A percentile compares a stretch with the other conserved stretches of the same genome.
phyloP scores from a whole-genome alignment of 2,113 vertebrate species.

The Oxyura jamaicensis region DNA sequence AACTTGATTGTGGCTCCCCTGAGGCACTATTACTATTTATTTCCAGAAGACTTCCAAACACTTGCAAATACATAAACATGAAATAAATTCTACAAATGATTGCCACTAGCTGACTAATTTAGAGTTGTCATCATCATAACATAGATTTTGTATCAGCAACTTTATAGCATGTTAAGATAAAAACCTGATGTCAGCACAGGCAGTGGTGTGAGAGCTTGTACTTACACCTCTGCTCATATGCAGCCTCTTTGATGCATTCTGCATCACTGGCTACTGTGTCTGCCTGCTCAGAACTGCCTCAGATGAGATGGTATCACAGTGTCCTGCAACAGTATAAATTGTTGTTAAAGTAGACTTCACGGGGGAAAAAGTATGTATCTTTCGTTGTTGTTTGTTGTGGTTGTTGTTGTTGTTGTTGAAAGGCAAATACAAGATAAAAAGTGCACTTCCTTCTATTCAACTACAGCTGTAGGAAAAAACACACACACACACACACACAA shows the following conservation, averaged over 20 bases:
- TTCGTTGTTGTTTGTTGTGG: neutral
- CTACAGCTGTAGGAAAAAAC: neutral
- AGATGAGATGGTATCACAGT: neutral
- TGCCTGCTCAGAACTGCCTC: slow-evolving; percentile 2
- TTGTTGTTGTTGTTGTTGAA: neutral
- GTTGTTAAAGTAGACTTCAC: neutral
- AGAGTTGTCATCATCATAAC: neutral
- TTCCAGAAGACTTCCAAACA: neutral
- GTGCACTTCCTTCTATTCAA: slow-evolving; percentile 5
- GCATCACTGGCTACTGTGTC: neutral
- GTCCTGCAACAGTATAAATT: neutral
- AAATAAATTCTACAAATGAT: neutral
- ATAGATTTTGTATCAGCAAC: neutral
- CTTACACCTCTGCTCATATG: neutral
- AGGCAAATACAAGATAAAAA: slow-evolving; percentile 14
- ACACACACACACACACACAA: too few species aligned
- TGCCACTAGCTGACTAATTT: neutral
- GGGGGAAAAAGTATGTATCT: neutral
- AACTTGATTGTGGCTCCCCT: neutral
- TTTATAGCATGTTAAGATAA: neutral
- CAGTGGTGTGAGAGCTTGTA: neutral
- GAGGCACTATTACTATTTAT: neutral
- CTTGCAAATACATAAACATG: neutral
- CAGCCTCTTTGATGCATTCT: slow-evolving; percentile 32
- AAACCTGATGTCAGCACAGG: neutral